Evolutionary conservation across 2,113 vertebrate species (phyloP).

Genomic region (Blennius ocellaris): DNA sequence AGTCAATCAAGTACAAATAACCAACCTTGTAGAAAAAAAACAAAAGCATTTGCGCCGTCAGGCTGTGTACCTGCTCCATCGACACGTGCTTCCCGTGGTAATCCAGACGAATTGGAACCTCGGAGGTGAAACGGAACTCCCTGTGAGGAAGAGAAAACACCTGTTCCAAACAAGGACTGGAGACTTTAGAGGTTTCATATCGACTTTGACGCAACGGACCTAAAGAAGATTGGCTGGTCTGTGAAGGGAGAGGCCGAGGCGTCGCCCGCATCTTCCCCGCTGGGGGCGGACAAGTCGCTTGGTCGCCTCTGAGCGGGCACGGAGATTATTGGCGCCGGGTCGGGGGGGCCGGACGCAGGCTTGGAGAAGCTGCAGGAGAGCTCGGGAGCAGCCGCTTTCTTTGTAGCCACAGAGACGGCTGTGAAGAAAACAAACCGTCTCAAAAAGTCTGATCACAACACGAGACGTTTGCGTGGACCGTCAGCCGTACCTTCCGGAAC

Average conservation of each 20-base stretch:
- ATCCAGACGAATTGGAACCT: conserved; percentile 97
- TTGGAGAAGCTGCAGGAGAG: conserved; percentile 92
- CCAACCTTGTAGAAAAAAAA: too few species aligned
- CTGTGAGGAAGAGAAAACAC: conserved; percentile 72
- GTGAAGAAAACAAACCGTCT: conserved; percentile 20
- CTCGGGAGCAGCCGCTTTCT: conserved; percentile 86
- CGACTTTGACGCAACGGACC: conserved; percentile 75
- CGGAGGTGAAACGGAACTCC: conserved; percentile 97
- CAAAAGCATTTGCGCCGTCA: too few species aligned
- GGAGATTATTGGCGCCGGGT: conserved; percentile 91
- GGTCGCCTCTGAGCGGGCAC: conserved; percentile 87
- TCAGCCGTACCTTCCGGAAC: conserved; percentile 90
- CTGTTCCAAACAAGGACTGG: background rate
- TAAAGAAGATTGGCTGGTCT: conserved; percentile 96
- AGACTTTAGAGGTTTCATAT: background rate
- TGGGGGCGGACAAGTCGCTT: conserved; percentile 74
- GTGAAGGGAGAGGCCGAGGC: conserved; percentile 78
- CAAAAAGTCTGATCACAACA: background rate
- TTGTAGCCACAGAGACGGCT: conserved; percentile 78
- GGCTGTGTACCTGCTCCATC: conserved; percentile 82
- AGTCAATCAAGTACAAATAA: too few species aligned
- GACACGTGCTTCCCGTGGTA: conserved; percentile 97
- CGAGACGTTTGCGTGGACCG: background rate
- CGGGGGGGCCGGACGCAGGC: conserved; percentile 83
- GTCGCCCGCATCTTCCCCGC: conserved; percentile 68